Evolutionary conservation across 2,113 vertebrate genomes (phyloP).

Genomic region (Mormyrus lacerda): DNA sequence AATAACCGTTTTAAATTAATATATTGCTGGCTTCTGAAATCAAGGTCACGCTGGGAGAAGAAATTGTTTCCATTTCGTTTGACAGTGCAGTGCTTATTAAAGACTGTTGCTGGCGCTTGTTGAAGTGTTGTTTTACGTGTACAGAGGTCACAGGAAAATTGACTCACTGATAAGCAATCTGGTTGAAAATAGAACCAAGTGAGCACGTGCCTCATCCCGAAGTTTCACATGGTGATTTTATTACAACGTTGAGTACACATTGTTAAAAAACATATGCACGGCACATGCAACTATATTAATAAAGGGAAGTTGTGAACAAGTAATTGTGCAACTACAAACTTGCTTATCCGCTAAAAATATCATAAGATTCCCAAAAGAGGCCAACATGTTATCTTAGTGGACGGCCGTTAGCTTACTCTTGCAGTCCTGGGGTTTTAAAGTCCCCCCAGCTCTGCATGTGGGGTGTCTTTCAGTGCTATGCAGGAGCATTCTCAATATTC

Average conservation of each 20-base stretch:
- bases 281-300: background rate
- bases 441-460: background rate
- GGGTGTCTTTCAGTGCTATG: background rate
- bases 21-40: background rate
- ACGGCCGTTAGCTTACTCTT: background rate
- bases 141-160: background rate
- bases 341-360: background rate
- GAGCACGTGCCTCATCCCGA: background rate
- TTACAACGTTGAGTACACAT: background rate
- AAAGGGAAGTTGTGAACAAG: background rate
- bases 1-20: background rate
- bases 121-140: background rate
- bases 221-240: background rate
- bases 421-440: background rate
- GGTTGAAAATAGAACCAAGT: background rate
- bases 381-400: background rate
- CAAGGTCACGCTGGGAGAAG: background rate
- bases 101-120: background rate
- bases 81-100: background rate
- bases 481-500: background rate
- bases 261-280: background rate
- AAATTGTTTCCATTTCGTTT: background rate
- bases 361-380: background rate
- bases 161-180: background rate
- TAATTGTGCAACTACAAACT: background rate